These are phyloP conservation scores for Colaptes auratus DNA, from an alignment of 2,113 vertebrate genomes.

Conservation along the genomic window DNA sequence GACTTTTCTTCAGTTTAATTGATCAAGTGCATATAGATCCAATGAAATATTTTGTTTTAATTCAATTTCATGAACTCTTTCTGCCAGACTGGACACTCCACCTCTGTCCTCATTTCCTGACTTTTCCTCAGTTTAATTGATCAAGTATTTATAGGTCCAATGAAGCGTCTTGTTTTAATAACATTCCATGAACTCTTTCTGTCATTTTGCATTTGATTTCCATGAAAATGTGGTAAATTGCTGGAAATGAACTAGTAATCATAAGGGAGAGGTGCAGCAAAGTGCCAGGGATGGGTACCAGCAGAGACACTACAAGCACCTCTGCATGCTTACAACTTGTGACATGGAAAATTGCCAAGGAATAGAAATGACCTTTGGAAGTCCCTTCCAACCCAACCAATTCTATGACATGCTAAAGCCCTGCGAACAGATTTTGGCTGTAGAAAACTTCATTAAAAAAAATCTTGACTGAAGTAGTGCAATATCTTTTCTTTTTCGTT, in stretches of 20 bases:
- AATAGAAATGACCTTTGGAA: neutral
- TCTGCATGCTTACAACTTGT: neutral
- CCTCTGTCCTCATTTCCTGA: neutral
- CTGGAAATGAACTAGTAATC: accelerated
- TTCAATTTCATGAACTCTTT: neutral
- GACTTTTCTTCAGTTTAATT: neutral
- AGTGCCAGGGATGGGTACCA: neutral
- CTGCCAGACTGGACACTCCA: neutral
- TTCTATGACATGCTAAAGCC: neutral
- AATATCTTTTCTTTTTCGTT: neutral
- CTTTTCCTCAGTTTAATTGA: neutral
- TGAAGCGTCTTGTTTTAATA: neutral
- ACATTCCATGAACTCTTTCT: neutral
- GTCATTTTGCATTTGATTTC: neutral
- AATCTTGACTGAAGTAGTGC: neutral
- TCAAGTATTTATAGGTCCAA: neutral
- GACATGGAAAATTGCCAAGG: neutral
- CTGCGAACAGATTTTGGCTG: neutral
- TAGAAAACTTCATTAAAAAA: neutral
- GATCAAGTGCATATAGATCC: neutral
- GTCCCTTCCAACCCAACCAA: no score
- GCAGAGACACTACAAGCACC: no score
- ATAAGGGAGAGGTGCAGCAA: neutral
- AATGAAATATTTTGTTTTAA: neutral
- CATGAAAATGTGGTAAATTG: neutral